Evolutionary conservation across 2,797 vertebrate species (phyloP), one percentile per base, ranked within the genome.

Genomic region (Chrysocyon brachyurus): DNA sequence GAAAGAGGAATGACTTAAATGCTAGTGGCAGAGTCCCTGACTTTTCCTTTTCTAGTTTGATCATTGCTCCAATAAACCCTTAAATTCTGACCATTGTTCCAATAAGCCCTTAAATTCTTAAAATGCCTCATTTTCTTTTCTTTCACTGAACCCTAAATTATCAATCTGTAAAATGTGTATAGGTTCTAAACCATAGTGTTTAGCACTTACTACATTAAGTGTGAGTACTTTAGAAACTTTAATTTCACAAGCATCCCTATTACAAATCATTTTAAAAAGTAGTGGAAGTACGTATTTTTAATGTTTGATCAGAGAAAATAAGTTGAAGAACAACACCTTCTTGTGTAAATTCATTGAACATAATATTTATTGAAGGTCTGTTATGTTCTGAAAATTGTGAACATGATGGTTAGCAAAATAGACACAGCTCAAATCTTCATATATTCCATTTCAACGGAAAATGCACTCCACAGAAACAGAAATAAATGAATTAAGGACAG

Each of bases 201-300:
- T 64, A 52, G 6, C 7, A 59, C 22, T 64, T 61, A 59, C 4
- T 59, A 63, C 46, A 49, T 54, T 87, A 85, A 73, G 12, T 64
- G 14, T 70, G 33, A 83, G 7, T 12, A 64, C 6, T 92, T 90
- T 46, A 54, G 54, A 92, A 92, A 78, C 8, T 87, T 96, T 86
- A 91, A 66, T 87, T 87, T 91, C 46, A 77, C 10, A 64, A 64
- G 11, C 12, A 96, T 52, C 26, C 11, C 1, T 64, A 31, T 57
- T 89, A 93, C 33, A 49, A 88, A 66, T 81, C 21, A 88, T 19
- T 59, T 14, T 59, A 93, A 78, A 68, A 93, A 79, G 22, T 70
- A 68, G 12, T 87, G 68, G 79, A 7, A 87, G 21, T 73, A 46
- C 40, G 3, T 61, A 72, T 61, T 79, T 97, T 92, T 91, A 79